A percentile compares a stretch with the other conserved stretches of the same genome.
These are phyloP conservation scores for Cardiocondyla obscurior DNA, from an alignment of 1,140 invertebrate genomes.

Conservation along the genomic window DNA sequence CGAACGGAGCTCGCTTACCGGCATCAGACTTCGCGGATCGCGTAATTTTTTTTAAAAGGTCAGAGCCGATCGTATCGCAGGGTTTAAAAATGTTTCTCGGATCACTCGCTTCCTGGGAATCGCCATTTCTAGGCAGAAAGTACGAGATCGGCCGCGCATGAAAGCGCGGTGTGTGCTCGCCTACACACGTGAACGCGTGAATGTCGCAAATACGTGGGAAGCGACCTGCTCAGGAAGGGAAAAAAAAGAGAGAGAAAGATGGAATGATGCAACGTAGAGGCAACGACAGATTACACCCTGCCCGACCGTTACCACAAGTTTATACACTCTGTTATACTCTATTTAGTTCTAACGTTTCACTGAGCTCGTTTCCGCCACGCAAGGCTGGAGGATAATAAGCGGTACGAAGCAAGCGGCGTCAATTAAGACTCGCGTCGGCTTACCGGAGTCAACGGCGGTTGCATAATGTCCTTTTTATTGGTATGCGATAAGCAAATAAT, in stretches of 20 bases:
- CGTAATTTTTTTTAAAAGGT: not conserved
- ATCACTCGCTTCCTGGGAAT: not conserved
- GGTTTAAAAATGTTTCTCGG: not conserved
- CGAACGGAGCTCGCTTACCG: not conserved
- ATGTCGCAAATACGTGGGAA: slow-evolving; percentile 54
- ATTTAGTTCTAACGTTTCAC: slow-evolving; percentile 21
- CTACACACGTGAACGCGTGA: slow-evolving; percentile 37
- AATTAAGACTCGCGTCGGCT: not conserved
- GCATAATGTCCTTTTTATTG: not conserved
- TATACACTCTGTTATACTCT: not conserved
- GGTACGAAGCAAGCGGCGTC: not conserved
- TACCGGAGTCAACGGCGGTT: not conserved
- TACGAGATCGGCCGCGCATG: not conserved
- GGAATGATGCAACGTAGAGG: slow-evolving; percentile 61
- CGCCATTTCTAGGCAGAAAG: slow-evolving; percentile 48
- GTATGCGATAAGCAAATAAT: not conserved
- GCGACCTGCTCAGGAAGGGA: slow-evolving; percentile 26
- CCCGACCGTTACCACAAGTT: slow-evolving; percentile 1
- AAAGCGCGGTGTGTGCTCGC: slow-evolving; percentile 36
- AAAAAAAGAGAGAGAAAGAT: not conserved
- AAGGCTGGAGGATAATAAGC: not conserved
- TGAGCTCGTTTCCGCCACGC: not conserved
- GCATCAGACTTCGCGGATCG: not conserved
- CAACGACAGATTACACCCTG: slow-evolving; percentile 52
- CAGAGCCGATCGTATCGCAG: not conserved